Evolutionary conservation across 2,888 invertebrate species (phyloP).

Genomic region (Deroplatys truncata): DNA sequence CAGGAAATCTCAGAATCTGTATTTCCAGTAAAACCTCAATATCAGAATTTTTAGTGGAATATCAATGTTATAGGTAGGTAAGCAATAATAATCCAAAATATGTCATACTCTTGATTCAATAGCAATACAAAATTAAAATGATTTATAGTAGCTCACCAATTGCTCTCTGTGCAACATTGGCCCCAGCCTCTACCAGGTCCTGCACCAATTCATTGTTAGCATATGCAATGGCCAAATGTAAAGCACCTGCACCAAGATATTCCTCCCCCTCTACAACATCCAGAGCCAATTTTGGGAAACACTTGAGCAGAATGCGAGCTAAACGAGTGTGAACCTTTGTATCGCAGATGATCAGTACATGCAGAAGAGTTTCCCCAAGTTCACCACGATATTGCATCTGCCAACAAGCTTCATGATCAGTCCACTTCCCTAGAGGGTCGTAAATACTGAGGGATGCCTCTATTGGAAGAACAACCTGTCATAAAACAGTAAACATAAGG

Average conservation of each 20-base stretch:
- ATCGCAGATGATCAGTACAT: slow-evolving; percentile 92
- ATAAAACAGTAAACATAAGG: neutral
- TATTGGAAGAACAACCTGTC: slow-evolving; percentile 73
- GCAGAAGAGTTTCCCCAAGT: slow-evolving; percentile 89
- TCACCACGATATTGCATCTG: slow-evolving; percentile 95
- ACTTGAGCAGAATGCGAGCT: slow-evolving; percentile 83
- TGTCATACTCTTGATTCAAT: too few relatives aligned
- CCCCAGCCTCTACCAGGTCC: slow-evolving; percentile 87
- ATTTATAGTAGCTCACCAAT: slow-evolving; percentile 56
- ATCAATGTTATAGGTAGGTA: too few relatives aligned
- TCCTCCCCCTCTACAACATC: slow-evolving; percentile 98
- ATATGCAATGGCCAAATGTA: slow-evolving; percentile 95
- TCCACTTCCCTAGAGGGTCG: slow-evolving; percentile 84
- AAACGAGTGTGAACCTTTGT: slow-evolving; percentile 80
- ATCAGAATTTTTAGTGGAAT: too few relatives aligned
- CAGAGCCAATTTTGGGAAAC: slow-evolving; percentile 84
- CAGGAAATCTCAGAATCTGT: too few relatives aligned
- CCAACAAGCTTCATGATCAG: slow-evolving; percentile 94
- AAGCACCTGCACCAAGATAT: slow-evolving; percentile 89
- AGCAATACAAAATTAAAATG: too few relatives aligned
- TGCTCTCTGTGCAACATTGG: slow-evolving; percentile 88
- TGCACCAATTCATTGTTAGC: slow-evolving; percentile 93
- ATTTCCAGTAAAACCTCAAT: too few relatives aligned
- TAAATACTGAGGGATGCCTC: slow-evolving; percentile 80
- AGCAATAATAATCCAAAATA: too few relatives aligned